Percentiles rank a stretch among this genome's conserved stretches.
Conservation (phyloP, 2,113 vertebrate species). For the Noturus placidus region DNA sequence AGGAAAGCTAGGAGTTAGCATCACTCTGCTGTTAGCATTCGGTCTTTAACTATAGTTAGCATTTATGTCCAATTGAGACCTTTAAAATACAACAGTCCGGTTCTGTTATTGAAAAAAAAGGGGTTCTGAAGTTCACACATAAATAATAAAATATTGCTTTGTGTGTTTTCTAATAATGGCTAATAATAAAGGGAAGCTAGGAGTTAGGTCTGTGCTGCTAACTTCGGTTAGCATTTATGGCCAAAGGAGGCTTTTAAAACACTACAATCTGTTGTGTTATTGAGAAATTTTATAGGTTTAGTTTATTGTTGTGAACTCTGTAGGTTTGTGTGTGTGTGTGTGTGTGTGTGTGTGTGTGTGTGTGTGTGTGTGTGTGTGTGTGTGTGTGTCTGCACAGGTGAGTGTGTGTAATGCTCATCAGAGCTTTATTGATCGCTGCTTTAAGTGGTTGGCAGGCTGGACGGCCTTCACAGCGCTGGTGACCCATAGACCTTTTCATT, state of each 20-base stretch:
- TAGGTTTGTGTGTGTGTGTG: neutral
- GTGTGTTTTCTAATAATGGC: neutral
- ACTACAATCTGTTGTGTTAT: neutral
- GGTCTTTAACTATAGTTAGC: neutral
- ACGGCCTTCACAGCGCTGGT: slow-evolving; percentile 37
- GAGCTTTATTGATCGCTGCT: slow-evolving; percentile 31
- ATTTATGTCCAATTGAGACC: neutral
- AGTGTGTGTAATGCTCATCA: slow-evolving; percentile 37
- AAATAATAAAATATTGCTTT: neutral
- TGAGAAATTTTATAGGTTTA: slow-evolving; percentile 3
- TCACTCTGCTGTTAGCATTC: neutral
- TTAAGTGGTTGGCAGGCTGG: slow-evolving; percentile 29
- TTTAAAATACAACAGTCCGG: neutral
- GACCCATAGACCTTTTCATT: slow-evolving; percentile 16
- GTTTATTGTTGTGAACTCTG: neutral
- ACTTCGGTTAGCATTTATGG: neutral
- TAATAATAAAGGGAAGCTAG: neutral
- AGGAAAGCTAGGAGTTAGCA: neutral
- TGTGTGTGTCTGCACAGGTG: neutral
- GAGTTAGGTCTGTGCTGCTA: neutral
- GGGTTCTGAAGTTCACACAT: neutral
- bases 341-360: slow-evolving; percentile 8
- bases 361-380: slow-evolving; percentile 26
- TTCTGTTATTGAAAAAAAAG: neutral
- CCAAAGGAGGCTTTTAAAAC: neutral